Conservation (phyloP, 1,140 invertebrate species). For the Brachionus asplanchnoidis region DNA sequence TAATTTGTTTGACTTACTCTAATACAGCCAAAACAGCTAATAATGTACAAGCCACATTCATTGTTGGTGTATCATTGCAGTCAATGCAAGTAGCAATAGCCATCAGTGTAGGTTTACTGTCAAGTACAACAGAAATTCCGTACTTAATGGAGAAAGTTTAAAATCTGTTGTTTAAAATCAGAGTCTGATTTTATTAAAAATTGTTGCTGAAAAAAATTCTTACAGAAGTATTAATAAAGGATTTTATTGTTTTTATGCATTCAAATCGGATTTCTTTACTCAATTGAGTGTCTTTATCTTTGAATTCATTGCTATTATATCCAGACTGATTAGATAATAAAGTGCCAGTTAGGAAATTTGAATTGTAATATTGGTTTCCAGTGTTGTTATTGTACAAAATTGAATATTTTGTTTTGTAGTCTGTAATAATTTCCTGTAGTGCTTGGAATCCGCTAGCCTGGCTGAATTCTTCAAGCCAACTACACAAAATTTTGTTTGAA, state of each 20-base stretch:
- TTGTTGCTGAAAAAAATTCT: neutral
- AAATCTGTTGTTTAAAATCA: neutral
- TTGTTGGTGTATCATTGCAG: slow-evolving; percentile 30
- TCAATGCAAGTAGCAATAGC: slow-evolving; percentile 35
- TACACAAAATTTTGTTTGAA: neutral
- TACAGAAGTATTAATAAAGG: slow-evolving; percentile 26
- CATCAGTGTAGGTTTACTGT: slow-evolving; percentile 7
- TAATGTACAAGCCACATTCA: slow-evolving; percentile 28
- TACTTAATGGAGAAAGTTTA: neutral
- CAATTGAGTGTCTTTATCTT: slow-evolving; percentile 32
- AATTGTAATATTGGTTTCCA: slow-evolving; percentile 39
- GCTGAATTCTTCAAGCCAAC: slow-evolving; percentile 35
- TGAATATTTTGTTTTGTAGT: slow-evolving; percentile 40
- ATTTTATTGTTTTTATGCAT: slow-evolving; percentile 36
- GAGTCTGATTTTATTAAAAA: too few relatives aligned
- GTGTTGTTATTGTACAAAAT: neutral
- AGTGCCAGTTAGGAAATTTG: neutral
- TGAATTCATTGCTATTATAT: slow-evolving; percentile 15
- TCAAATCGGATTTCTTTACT: slow-evolving; percentile 35
- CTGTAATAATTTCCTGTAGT: slow-evolving; percentile 22
- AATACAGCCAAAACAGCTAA: slow-evolving; percentile 24
- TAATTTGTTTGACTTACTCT: neutral
- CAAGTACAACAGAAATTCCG: slow-evolving; percentile 24
- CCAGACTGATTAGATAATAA: neutral
- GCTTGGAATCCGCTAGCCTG: slow-evolving; percentile 25